Evolutionary conservation across 2,888 invertebrate species (phyloP), one percentile per base, ranked within the genome.

Genomic region (Drosophila lutescens): DNA sequence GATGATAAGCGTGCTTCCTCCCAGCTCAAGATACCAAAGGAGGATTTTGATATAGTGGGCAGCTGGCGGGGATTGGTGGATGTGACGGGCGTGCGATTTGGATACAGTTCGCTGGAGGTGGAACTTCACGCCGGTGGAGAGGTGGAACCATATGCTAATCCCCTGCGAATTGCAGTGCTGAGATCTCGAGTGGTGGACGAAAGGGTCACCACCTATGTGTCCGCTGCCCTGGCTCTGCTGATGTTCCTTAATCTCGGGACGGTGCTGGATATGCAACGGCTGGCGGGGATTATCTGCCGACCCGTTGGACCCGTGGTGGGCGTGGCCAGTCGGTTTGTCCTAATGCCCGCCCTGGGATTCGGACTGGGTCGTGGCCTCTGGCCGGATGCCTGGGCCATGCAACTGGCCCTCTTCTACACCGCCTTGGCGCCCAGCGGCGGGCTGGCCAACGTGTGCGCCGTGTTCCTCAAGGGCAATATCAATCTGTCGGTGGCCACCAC

Each of bases 401-500:
- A 95, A 36, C 92, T 97, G 77, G 97, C 97, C 8, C 94, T 97
- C 92, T 97, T 97, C 91, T 96, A 96, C 91, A 95, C 96, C 0
- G 97, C 97, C 0, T 95, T 96, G 36, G 95, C 96, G 6, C 97
- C 97, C 0, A 96, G 96, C 12, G 97, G 98, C 0, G 98, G 98
- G 0, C 97, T 97, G 40, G 98, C 98, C 66, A 99, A 98, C 92
- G 96, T 98, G 86, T 98, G 98, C 96, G 96, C 97, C 0, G 95
- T 96, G 79, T 94, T 98, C 40, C 93, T 98, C 2, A 96, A 96
- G 7, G 98, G 98, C 2, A 98, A 98, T 92, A 94, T 98, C 17
- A 96, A 97, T 91, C 93, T 98, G 49, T 98, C 97, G 0, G 94
- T 98, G 54, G 96, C 98, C 32, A 98, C 98, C 97, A 98, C 98